Base-by-base conservation (phyloP, 2,888 invertebrate species). In the Operophtera brumata region DNA sequence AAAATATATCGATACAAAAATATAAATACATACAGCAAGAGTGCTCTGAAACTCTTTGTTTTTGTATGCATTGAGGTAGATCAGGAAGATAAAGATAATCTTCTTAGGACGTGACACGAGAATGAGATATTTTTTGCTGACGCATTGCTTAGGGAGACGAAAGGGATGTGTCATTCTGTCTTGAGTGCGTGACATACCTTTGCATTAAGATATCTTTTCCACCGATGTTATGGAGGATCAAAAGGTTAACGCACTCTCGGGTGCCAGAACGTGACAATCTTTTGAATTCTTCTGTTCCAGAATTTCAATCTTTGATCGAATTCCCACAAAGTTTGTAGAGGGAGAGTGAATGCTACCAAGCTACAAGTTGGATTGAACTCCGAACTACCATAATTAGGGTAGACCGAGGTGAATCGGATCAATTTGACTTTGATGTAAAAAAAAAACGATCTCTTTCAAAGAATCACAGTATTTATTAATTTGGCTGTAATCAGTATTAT, bases 21-120 rank as follows among this genome's bases (percentile, higher is more conserved):
- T 28, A 28, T 28, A 9, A 2, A 6, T 30, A 9, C 9, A 50
- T 51, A 46, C 40, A 64, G 67, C 51, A 57, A 64, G 65, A 68
- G 58, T 51, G 62, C 71, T 70, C 67, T 57, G 65, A 68, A 69
- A 64, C 61, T 71, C 66, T 78, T 80, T 79, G 81, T 82, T 80
- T 82, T 76, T 71, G 61, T 74, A 61, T 54, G 62, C 67, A 61
- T 76, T 79, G 78, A 71, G 78, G 75, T 77, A 79, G 82, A 82
- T 82, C 78, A 80, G 77, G 70, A 66, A 62, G 71, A 67, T 66
- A 62, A 65, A 75, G 72, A 74, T 82, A 82, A 84, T 82, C 84
- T 72, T 71, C 80, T 80, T 73, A 72, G 73, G 63, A 80, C 83
- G 83, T 85, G 84, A 80, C 82, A 74, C 59, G 65, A 82, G 80